Conservation (phyloP, 2,888 invertebrate species). For the Agrilus cyanescens region DNA sequence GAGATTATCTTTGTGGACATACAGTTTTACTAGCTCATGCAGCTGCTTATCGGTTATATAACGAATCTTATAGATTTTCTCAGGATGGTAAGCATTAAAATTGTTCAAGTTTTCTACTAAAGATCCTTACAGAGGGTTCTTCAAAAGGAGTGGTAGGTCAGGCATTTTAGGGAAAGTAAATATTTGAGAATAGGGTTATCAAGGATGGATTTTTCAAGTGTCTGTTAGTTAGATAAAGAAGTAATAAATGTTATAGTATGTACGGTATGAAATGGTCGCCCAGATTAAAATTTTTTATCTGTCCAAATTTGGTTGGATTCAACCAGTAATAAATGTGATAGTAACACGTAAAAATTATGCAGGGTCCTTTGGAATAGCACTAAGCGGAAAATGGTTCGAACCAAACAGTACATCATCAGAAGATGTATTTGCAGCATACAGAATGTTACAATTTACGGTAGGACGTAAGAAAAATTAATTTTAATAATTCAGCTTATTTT, state of each 20-base stretch:
- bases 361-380: conserved; percentile 35
- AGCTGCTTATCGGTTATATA: conserved; percentile 48
- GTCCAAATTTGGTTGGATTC: no score
- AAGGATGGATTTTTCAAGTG: no score
- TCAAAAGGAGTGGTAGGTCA: no score
- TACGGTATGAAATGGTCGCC: no score
- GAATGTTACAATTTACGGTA: conserved; percentile 22
- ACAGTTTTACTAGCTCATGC: conserved; percentile 55
- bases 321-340: no score
- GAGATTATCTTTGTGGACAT: conserved; percentile 51
- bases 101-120: no score
- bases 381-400: conserved; percentile 38
- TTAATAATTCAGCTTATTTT: background rate
- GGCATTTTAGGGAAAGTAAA: no score
- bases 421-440: conserved; percentile 39
- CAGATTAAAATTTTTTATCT: no score
- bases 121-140: no score
- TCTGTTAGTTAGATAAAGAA: no score
- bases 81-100: conserved; percentile 37
- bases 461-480: background rate
- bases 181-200: no score
- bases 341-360: background rate
- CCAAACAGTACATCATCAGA: conserved; percentile 29
- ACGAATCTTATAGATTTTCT: conserved; percentile 39
- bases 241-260: no score